Percentiles rank a stretch among this genome's conserved stretches.
phyloP scores from a whole-genome alignment of 2,888 invertebrate genomes.

The Zele albiditarsus region DNA sequence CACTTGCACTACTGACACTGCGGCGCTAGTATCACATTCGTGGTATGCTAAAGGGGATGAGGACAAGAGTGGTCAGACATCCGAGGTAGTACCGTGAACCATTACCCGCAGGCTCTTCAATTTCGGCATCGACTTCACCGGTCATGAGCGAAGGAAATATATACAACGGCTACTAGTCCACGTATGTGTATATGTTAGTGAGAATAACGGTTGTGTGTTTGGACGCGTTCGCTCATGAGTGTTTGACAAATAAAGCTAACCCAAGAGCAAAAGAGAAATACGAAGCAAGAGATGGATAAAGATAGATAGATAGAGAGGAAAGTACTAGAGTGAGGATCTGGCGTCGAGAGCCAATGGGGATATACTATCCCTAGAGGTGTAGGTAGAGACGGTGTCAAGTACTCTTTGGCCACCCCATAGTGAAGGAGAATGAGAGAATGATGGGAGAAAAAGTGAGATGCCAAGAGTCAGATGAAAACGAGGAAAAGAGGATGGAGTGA shows the following conservation, averaged over 20 bases:
- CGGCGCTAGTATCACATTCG: not conserved
- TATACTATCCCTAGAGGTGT: constrained; percentile 45
- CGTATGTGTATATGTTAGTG: not conserved
- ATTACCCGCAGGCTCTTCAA: constrained; percentile 56
- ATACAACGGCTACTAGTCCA: not conserved
- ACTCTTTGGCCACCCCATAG: constrained; percentile 46
- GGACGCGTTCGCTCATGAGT: constrained; percentile 40
- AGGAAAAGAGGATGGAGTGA: constrained; percentile 9
- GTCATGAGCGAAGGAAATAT: not conserved
- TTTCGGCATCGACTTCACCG: constrained; percentile 49
- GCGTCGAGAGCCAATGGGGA: constrained; percentile 54
- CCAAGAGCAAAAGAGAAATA: constrained; percentile 33
- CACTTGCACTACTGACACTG: not conserved
- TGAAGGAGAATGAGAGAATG: constrained; percentile 39
- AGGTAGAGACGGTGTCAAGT: constrained; percentile 53
- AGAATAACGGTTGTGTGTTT: constrained; percentile 11
- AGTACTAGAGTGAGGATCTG: constrained; percentile 45
- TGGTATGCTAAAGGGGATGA: not conserved
- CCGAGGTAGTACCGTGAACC: constrained; percentile 47
- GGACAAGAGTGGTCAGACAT: constrained; percentile 29
- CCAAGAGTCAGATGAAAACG: not conserved
- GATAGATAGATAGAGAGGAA: constrained; percentile 20
- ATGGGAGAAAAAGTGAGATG: constrained; percentile 35
- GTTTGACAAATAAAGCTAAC: constrained; percentile 61
- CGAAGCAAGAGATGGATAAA: not conserved